phyloP scores from a whole-genome alignment of 2,888 invertebrate species.

The Apodemia mormo region DNA sequence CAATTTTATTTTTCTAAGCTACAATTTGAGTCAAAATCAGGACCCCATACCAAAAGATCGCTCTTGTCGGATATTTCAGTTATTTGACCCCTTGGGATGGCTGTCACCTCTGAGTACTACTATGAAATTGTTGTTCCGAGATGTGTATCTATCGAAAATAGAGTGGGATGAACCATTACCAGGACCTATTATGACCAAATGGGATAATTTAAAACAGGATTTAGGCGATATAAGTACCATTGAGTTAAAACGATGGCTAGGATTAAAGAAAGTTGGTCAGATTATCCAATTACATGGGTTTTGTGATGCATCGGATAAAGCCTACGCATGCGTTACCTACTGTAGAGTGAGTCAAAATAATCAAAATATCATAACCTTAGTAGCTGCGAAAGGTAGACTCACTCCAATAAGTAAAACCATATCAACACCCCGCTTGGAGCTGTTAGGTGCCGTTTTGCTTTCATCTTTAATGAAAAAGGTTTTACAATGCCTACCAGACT shows the following conservation, averaged over 20 bases:
- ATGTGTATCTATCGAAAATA: constrained; percentile 15
- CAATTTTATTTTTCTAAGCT: neutral
- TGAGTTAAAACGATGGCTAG: constrained; percentile 26
- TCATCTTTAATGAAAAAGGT: too few relatives aligned
- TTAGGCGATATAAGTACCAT: constrained; percentile 20
- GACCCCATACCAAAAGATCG: neutral
- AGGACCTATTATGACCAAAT: constrained; percentile 3
- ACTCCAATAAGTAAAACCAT: constrained; percentile 21
- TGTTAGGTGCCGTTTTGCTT: too few relatives aligned
- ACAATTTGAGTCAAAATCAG: neutral
- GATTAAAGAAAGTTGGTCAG: constrained; percentile 5
- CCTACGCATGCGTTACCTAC: constrained; percentile 20
- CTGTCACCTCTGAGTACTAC: constrained; percentile 21
- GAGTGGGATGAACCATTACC: constrained; percentile 25
- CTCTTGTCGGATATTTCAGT: constrained; percentile 21
- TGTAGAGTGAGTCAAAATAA: constrained; percentile 20
- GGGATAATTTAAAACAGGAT: constrained; percentile 11
- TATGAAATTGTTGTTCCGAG: constrained; percentile 21
- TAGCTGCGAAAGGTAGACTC: constrained; percentile 29
- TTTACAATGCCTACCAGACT: too few relatives aligned
- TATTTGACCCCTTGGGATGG: constrained; percentile 20
- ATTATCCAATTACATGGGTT: constrained; percentile 28
- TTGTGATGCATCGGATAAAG: constrained; percentile 5
- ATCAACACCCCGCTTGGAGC: constrained; percentile 25
- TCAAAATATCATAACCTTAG: constrained; percentile 19